Evolutionary conservation across 2,113 vertebrate genomes (phyloP).

Genomic region (Theristicus caerulescens): DNA sequence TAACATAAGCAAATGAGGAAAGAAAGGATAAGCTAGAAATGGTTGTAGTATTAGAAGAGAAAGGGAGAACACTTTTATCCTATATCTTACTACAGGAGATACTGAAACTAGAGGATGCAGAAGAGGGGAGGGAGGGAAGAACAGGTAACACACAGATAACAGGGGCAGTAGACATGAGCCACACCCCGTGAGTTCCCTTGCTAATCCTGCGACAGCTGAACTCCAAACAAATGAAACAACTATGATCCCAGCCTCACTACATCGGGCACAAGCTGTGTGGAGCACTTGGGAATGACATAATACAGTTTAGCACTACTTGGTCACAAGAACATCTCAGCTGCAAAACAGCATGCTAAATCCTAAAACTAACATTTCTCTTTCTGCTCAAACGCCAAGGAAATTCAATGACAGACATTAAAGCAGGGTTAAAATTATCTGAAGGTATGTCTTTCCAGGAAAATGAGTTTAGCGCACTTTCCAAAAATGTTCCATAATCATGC

Average conservation of each 20-base stretch:
- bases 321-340: neutral
- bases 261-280: neutral
- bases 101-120: neutral
- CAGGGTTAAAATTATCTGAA: neutral
- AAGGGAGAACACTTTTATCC: neutral
- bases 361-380: neutral
- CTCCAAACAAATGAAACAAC: neutral
- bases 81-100: neutral
- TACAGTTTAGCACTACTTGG: neutral
- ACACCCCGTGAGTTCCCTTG: neutral
- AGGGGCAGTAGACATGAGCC: neutral
- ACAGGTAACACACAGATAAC: neutral
- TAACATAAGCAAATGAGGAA: neutral
- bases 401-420: neutral
- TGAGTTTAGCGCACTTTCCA: neutral
- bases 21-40: neutral
- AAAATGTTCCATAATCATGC: neutral
- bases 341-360: neutral
- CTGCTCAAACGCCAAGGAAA: neutral
- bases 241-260: neutral
- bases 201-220: neutral
- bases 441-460: neutral
- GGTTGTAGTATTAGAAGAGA: neutral
- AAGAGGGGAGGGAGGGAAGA: neutral
- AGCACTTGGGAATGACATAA: neutral